These are phyloP conservation scores for Psammodynastes pulverulentus DNA, from an alignment of 2,113 vertebrate genomes.

Conservation along the genomic window DNA sequence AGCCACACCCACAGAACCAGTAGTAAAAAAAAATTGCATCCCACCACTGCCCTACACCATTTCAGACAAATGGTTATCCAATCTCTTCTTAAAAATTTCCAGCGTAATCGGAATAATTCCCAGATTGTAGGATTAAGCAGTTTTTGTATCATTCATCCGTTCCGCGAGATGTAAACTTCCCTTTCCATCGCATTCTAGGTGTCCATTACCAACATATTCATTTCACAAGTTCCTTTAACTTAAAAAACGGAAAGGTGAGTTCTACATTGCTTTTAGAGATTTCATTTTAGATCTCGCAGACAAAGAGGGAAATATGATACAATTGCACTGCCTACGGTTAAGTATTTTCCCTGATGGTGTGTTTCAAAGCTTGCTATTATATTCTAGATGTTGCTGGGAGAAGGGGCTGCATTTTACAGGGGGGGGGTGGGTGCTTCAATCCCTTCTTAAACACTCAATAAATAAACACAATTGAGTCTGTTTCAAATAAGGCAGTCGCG, in stretches of 20 bases:
- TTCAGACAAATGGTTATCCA: no score
- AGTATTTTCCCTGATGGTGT: not conserved
- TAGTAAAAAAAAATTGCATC: no score
- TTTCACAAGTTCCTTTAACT: not conserved
- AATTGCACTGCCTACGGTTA: not conserved
- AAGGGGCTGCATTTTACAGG: not conserved
- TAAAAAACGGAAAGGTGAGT: not conserved
- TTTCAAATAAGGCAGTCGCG: not conserved
- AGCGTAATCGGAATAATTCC: no score
- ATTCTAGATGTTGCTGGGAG: not conserved
- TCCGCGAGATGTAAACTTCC: not conserved
- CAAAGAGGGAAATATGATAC: not conserved
- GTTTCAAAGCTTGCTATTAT: not conserved
- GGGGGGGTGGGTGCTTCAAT: not conserved
- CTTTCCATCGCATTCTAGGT: not conserved
- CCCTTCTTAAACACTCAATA: not conserved
- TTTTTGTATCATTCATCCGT: not conserved
- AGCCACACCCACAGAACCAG: no score
- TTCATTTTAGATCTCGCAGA: not conserved
- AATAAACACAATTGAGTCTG: not conserved
- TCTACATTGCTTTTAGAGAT: not conserved
- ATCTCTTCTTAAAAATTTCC: no score
- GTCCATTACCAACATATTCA: not conserved
- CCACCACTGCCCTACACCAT: no score
- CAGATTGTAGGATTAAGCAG: not conserved